These are phyloP conservation scores for Sicus ferrugineus DNA, from an alignment of 2,888 invertebrate genomes.

Conservation along the genomic window DNA sequence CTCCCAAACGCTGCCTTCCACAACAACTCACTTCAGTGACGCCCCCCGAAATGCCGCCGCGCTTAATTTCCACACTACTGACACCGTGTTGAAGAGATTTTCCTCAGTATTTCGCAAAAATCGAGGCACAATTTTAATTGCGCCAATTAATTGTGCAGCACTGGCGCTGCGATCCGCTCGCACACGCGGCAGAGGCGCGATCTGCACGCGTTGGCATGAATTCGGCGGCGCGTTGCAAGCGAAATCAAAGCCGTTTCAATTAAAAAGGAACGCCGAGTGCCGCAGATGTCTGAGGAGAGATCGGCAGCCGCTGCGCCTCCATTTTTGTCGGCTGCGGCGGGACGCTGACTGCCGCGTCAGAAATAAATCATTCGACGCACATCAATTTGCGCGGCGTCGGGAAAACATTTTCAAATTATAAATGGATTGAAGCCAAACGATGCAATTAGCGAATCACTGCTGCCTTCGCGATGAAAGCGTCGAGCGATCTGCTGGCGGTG, in stretches of 20 bases:
- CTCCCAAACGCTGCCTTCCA: not conserved
- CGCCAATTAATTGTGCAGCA: conserved; percentile 8
- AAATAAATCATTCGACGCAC: conserved; percentile 33
- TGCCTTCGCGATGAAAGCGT: not conserved
- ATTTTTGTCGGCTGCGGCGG: not conserved
- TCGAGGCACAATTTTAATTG: conserved; percentile 11
- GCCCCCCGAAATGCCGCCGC: too few relatives aligned
- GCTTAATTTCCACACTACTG: not conserved
- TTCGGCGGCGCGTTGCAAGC: not conserved
- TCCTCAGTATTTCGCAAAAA: not conserved
- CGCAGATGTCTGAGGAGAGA: conserved; percentile 16
- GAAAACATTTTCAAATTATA: conserved; percentile 37
- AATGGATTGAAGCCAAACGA: conserved; percentile 59
- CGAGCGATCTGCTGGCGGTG: not conserved
- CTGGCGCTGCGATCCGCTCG: not conserved
- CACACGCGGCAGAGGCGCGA: not conserved
- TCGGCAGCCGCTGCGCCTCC: not conserved
- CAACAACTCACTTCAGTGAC: too few relatives aligned
- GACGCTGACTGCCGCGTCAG: not conserved
- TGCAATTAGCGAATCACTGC: conserved; percentile 53
- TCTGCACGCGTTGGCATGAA: not conserved
- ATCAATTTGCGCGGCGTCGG: conserved; percentile 21
- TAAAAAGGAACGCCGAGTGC: conserved; percentile 18
- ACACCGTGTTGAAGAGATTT: not conserved
- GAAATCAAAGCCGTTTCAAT: conserved; percentile 15